phyloP scores from a whole-genome alignment of 2,888 invertebrate species.

The Heliconius charithonia region DNA sequence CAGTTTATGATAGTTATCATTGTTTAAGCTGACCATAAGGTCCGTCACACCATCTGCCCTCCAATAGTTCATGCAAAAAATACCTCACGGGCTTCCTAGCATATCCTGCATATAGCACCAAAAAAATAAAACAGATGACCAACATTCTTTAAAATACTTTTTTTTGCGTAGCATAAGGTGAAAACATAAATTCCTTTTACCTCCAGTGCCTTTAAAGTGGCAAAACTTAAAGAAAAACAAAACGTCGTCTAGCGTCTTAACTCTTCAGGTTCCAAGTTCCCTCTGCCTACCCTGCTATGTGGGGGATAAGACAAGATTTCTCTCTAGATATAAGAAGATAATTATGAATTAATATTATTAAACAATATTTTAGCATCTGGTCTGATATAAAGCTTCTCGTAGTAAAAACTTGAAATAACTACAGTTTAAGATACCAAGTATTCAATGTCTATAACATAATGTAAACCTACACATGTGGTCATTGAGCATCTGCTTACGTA shows the following conservation, averaged over 20 bases:
- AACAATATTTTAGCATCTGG: background rate
- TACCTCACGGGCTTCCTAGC: constrained; percentile 24
- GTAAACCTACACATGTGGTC: constrained; percentile 38
- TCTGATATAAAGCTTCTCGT: background rate
- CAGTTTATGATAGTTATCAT: background rate
- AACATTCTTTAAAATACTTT: background rate
- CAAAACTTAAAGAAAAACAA: too few relatives aligned
- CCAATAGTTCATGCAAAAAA: constrained; percentile 9
- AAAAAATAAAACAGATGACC: constrained; percentile 22
- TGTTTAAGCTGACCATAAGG: constrained; percentile 13
- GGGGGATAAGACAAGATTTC: too few relatives aligned
- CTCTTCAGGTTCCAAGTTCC: too few relatives aligned
- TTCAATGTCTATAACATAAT: constrained; percentile 29
- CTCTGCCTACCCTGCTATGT: too few relatives aligned
- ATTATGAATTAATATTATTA: background rate
- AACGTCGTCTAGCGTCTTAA: too few relatives aligned
- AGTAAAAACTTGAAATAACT: background rate
- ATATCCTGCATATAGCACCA: constrained; percentile 6
- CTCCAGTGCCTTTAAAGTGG: background rate
- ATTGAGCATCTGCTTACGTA: constrained; percentile 34
- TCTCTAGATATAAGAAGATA: background rate
- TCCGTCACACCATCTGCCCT: constrained; percentile 5
- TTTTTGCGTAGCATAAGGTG: background rate
- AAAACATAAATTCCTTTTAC: background rate
- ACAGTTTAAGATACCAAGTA: background rate